Evolutionary conservation across 2,113 vertebrate genomes (phyloP), one percentile per base, ranked within the genome.

Genomic region (Tauraco erythrolophus): DNA sequence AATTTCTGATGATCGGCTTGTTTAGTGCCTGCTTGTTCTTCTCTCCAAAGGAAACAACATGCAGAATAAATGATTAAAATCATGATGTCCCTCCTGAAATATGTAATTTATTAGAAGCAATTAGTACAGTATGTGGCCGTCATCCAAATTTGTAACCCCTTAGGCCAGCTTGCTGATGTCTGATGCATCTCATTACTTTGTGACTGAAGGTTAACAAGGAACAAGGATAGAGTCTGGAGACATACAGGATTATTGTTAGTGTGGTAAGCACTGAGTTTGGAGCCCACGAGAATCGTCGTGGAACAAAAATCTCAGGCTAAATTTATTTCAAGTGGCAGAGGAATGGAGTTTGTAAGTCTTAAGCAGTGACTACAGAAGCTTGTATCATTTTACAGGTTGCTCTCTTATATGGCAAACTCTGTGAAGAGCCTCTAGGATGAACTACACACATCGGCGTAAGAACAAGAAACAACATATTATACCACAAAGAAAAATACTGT

Each of bases 11-110:
- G 91, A 76, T 92, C 6, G 0, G 4, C 58, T 93, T 96, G 92
- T 95, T 95, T 92, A 96, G 86, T 43, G 81, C 53, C 77, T 83
- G 70, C 89, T 91, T 91, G 45, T 76, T 96, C 92, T 91, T 84
- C 61, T 91, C 97, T 97, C 95, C 57, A 70, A 97, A 95, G 97
- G 92, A 96, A 96, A 95, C 70, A 94, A 94, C 78, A 89, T 91
- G 95, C 87, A 93, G 96, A 95, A 97, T 97, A 95, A 96, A 97
- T 97, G 89, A 96, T 97, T 97, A 97, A 97, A 95, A 97, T 95
- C 95, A 91, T 83, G 53, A 79, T 94, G 86, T 96, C 96, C 95
- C 96, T 95, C 84, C 91, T 96, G 92, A 96, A 97, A 92, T 95
- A 95, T 82, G 95, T 97, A 95, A 95, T 97, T 96, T 97, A 96